Percentiles rank a stretch among this genome's conserved stretches.
phyloP scores from a whole-genome alignment of 2,113 vertebrate genomes.

The Phaethornis superciliosus region DNA sequence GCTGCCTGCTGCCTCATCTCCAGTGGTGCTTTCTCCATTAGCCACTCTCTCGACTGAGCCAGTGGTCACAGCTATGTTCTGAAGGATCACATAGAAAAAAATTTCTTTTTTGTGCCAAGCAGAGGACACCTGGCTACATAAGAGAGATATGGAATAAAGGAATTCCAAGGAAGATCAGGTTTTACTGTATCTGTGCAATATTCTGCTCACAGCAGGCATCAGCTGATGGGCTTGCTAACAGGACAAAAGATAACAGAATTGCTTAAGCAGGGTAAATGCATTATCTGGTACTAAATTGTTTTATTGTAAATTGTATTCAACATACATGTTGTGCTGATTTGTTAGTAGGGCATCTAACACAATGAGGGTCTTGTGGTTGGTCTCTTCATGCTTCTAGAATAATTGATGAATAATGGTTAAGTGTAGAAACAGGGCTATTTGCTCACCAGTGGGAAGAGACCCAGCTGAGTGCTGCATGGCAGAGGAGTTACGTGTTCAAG shows the following conservation, averaged over 20 bases:
- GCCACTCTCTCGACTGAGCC: constrained; percentile 76
- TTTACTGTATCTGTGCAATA: neutral
- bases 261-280: neutral
- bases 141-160: neutral
- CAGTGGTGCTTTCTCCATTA: constrained; percentile 77
- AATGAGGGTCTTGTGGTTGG: neutral
- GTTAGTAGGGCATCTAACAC: neutral
- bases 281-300: neutral
- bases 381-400: neutral
- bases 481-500: neutral
- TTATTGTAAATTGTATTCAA: neutral
- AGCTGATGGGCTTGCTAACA: neutral
- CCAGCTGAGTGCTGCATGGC: neutral
- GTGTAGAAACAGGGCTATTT: neutral
- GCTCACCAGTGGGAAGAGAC: neutral
- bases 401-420: neutral
- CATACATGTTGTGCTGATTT: neutral
- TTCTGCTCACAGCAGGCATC: neutral
- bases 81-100: constrained; percentile 31
- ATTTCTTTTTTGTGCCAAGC: neutral
- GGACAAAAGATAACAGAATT: neutral
- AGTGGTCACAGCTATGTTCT: constrained; percentile 82
- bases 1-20: constrained; percentile 79
- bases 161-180: neutral
- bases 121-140: neutral